Base-by-base conservation (phyloP, 2,888 invertebrate genomes). In the Rhagophthalmus giganteus region DNA sequence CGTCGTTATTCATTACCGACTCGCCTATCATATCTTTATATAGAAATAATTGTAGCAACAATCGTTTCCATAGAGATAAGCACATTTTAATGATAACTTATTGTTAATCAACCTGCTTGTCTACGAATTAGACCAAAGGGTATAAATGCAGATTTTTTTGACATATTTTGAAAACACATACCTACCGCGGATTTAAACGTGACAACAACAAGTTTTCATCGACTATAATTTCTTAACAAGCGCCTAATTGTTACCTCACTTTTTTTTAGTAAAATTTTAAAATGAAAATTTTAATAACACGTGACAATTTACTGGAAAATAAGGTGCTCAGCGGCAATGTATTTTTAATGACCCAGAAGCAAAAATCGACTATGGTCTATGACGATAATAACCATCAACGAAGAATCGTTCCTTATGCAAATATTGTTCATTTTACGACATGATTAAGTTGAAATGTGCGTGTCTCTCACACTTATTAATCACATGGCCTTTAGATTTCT, bases 391-490 rank as follows among this genome's bases (percentile, higher is more conserved):
- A 64, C 66, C 67, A 66, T 69, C 65, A 68, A 67, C 67, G 64
- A 68, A 70, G 66, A 66, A 67, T 66, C 64, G 60, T 66, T 67
- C 62, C 65, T 67, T 68, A 72, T 72, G 71, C 69, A 72, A 71
- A 72, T 72, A 62, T 37, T 60, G 64, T 64, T 66, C 70, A 69
- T 70, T 71, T 69, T 69, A 66, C 66, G 63, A 64, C 62, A 66
- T 71, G 71, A 72, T 72, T 71, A 70, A 72, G 69, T 70, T 60
- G 69, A 69, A 72, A 71, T 69, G 72, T 73, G 73, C 73, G 73
- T 73, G 73, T 69, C 68, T 59, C 70, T 65, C 68, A 70, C 72
- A 72, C 72, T 67, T 73, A 71, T 71, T 72, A 70, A 72, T 72
- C 71, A 72, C 69, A 69, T 55, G 56, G 55, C 55, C 54, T 59